Base-by-base conservation (phyloP, 2,113 vertebrate species). In the Psophia crepitans region DNA sequence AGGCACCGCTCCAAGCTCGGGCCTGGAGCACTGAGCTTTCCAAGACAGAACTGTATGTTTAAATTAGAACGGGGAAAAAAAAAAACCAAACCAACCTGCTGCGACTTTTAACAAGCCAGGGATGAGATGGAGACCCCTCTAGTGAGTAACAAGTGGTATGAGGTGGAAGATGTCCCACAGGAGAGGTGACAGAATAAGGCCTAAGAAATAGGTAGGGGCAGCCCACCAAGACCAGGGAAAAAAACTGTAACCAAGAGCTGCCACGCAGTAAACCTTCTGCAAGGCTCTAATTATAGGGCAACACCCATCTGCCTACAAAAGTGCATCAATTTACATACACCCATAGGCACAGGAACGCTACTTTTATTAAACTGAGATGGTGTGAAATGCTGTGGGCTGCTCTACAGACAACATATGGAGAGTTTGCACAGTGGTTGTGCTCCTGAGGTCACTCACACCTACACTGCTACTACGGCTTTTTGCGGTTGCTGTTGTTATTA, bases 171-270 rank as follows among this genome's bases (percentile, higher is more conserved):
- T 7, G 13, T 76, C 18, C 21, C 39, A 75, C 17, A 12, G 63
- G 32, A 48, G 0, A 49, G 9, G 5, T 53, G 11, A 73, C 17
- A 70, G 21, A 6, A 20, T 9, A 74, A 14, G 14, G 19, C 0
- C 3, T 8, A 75, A 44, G 23, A 48, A 91, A 65, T 19, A 48
- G 15, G 5, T 66, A 58, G 12, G 10, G 26, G 11, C 23, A 69
- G 26, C 4, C 19, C 61, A 83, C 7, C 4, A 3, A 66, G 27
- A 43, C 33, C 11, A 33, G 16, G 8, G 9, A 2, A 35, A 18
- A 28, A 90, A 71, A 85, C 60, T 30, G 24, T 12, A 78, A 49
- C 11, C 39, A 39, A 65, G 19, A 76, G 12, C 39, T 79, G 4
- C 17, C 14, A 56, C 19, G 43, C 8, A 64, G 18, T 11, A 90